Conservation (phyloP, 2,797 vertebrate species). For the Rhabdophis nuchalis region DNA sequence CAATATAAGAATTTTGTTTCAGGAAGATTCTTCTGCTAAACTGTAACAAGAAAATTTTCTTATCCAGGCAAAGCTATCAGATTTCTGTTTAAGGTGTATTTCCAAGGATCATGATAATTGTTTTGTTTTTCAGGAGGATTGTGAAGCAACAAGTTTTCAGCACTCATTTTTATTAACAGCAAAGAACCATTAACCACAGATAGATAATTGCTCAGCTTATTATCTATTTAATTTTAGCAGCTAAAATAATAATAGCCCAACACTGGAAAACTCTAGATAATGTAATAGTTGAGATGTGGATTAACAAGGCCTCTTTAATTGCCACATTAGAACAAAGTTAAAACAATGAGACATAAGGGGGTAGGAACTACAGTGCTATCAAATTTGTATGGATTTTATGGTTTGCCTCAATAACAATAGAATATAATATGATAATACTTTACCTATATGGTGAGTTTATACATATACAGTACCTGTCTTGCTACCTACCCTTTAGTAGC, state of each 20-base stretch:
- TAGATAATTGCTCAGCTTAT: background rate
- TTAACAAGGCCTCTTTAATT: background rate
- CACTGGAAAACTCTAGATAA: background rate
- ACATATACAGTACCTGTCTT: background rate
- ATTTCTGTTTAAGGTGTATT: conserved; percentile 37
- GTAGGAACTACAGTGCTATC: background rate
- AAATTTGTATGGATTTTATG: background rate
- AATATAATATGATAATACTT: background rate
- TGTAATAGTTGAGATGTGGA: background rate
- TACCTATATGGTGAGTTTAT: background rate
- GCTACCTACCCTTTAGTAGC: background rate
- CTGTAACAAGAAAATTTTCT: conserved; percentile 36
- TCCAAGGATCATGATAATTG: conserved; percentile 12
- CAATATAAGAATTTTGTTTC: conserved; percentile 43
- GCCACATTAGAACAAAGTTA: background rate
- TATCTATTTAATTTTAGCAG: background rate
- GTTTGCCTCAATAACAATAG: background rate
- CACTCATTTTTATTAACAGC: background rate
- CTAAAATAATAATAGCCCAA: background rate
- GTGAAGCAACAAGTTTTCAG: background rate
- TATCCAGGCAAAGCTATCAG: conserved; percentile 28
- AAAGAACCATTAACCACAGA: conserved; percentile 5
- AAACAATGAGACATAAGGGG: background rate
- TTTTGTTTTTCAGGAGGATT: conserved; percentile 8
- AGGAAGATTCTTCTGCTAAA: conserved; percentile 40